Evolutionary conservation across 2,113 vertebrate species (phyloP).

Genomic region (Leucosticte australis): DNA sequence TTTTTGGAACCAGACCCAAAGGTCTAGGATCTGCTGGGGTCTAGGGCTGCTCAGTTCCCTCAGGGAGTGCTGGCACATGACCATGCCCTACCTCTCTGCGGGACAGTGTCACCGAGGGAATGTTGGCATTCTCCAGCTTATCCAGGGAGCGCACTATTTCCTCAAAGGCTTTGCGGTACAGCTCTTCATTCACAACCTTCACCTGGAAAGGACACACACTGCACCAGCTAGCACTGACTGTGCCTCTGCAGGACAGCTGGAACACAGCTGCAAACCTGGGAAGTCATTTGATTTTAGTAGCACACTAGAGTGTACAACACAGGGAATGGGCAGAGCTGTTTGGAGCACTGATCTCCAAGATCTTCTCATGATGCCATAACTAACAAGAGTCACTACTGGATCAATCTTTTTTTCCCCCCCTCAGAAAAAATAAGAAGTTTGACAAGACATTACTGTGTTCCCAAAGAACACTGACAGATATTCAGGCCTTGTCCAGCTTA

Average conservation of each 20-base stretch:
- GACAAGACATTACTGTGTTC: not conserved
- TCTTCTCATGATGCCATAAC: not conserved
- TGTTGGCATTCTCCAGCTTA: slow-evolving; percentile 95
- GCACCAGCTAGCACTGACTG: not conserved
- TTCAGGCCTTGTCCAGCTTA: not conserved
- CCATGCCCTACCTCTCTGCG: slow-evolving; percentile 81
- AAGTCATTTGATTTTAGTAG: not conserved
- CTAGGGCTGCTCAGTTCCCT: not conserved
- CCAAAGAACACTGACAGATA: not conserved
- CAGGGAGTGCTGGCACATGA: not conserved
- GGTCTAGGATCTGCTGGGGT: not conserved
- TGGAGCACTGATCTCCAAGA: not conserved
- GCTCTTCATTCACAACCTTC: slow-evolving; percentile 85
- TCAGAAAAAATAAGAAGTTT: not conserved
- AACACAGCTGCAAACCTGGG: not conserved
- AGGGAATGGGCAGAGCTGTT: not conserved
- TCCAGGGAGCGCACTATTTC: slow-evolving; percentile 92
- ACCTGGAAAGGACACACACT: slow-evolving; percentile 74
- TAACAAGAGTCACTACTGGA: not conserved
- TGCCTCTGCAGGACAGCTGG: not conserved
- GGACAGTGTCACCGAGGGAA: slow-evolving; percentile 89
- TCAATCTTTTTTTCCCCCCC: not conserved
- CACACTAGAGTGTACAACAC: not conserved
- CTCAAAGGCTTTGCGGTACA: slow-evolving; percentile 88
- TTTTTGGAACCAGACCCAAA: not conserved